phyloP scores from a whole-genome alignment of 2,888 invertebrate species.

The Thereva nobilitata region DNA sequence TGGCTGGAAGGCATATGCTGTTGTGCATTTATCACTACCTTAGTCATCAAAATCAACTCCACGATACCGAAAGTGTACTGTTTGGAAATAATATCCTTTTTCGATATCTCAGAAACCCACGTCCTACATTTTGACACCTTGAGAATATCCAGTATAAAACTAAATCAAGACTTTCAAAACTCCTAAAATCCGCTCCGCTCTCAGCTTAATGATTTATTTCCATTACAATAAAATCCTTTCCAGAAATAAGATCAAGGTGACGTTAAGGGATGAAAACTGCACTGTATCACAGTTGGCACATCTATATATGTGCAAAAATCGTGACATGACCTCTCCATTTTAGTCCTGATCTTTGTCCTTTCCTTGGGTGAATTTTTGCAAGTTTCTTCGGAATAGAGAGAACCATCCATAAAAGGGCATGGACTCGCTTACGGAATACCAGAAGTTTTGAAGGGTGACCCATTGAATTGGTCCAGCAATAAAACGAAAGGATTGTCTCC shows the following conservation, averaged over 20 bases:
- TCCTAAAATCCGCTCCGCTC: too few species aligned
- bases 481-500: constrained; percentile 33
- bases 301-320: constrained; percentile 21
- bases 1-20: too few species aligned
- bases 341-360: constrained; percentile 18
- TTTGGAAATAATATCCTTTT: too few species aligned
- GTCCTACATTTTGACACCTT: too few species aligned
- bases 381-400: constrained; percentile 14
- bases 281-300: constrained; percentile 1
- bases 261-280: background rate
- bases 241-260: background rate
- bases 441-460: constrained; percentile 22
- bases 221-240: constrained; percentile 10
- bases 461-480: constrained; percentile 34
- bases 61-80: too few species aligned
- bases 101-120: too few species aligned
- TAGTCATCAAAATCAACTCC: too few species aligned
- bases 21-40: too few species aligned
- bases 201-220: constrained; percentile 18
- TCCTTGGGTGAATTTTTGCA: background rate
- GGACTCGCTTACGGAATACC: background rate
- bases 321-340: constrained; percentile 29
- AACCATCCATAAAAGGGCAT: constrained; percentile 7
- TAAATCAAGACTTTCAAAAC: too few species aligned
- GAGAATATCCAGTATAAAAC: too few species aligned